Base-by-base conservation (phyloP, 2,797 vertebrate genomes). In the Carapus acus region DNA sequence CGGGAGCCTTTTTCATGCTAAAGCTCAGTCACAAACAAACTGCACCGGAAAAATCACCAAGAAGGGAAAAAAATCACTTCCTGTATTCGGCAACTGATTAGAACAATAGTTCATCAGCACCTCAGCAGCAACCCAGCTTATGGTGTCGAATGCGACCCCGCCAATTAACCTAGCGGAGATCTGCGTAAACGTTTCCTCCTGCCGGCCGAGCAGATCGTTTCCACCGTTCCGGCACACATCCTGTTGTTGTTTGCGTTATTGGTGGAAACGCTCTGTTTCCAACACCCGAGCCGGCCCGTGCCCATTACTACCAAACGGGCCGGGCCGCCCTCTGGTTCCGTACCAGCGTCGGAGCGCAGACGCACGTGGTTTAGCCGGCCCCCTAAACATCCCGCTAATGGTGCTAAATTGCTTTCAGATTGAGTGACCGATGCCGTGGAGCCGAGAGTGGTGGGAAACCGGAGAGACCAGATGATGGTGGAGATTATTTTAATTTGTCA, bases 321-420 rank as follows among this genome's bases (percentile, higher is more conserved):
- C 69, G 79, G 73, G 79, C 65, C 53, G 67, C 63, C 49, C 48
- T 50, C 43, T 22, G 64, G 70, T 76, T 82, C 57, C 23, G 17
- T 54, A 60, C 41, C 45, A 71, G 62, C 22, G 56, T 57, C 34
- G 41, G 33, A 55, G 66, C 75, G 69, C 57, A 52, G 65, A 71
- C 64, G 58, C 67, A 64, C 46, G 61, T 60, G 71, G 70, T 62
- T 70, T 62, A 57, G 49, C 41, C 67, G 68, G 70, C 70, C 69
- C 70, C 53, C 65, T 55, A 66, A 72, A 81, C 62, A 61, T 69
- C 46, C 39, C 59, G 51, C 70, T 78, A 79, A 83, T 76, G 64
- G 76, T n/a, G 41, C 47, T 70, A 80, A 80, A 86, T 84, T 85
- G 78, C 76, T 83, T 72, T 82, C 80, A 81, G 81, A 83, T 65